Base-by-base conservation (phyloP, 2,888 invertebrate genomes). In the Idaea biselata region DNA sequence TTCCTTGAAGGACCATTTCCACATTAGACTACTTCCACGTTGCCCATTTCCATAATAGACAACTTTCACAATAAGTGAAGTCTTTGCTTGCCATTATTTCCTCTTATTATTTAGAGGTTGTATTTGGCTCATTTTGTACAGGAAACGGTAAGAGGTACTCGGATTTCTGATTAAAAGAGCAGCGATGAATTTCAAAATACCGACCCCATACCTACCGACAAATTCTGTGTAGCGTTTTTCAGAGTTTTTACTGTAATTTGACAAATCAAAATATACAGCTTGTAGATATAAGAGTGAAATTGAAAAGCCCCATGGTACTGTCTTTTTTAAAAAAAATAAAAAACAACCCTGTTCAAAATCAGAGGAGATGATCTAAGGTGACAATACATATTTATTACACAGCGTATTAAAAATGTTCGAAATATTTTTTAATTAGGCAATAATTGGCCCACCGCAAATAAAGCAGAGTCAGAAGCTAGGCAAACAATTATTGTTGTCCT, bases 111-210 rank as follows among this genome's bases (percentile, higher is more conserved):
- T 53, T 59, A 44, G 53, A 16, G 58, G 67, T 60, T 62, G 76
- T 77, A 74, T 74, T 74, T 74, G 75, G 70, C 68, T 68, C 68
- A 67, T 68, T 73, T 73, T 71, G 70, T 75, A 73, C 72, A 64
- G 33, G 63, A 67, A 73, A 74, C 75, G 60, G 66, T 64, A 70
- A 66, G 65, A 73, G 73, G 68, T 73, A 70, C 71, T 76, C 73
- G 72, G 72, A 71, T 72, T 78, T 79, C 76, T 77, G 75, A 80
- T 79, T 79, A 78, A 79, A 80, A 79, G 44, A 44, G 44, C 44
- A 44, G 44, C 14, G 44, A 44, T 44, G 14, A 44, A 14, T 8
- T 44, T 44, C 8, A 44, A 44, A 44, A 14, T 14, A 1, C 8
- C 44, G 2, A 44, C 25, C 5, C 25, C 25, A 25, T 3, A 25